Conservation (phyloP, 1,140 invertebrate species). For the Leptinotarsa texana region DNA sequence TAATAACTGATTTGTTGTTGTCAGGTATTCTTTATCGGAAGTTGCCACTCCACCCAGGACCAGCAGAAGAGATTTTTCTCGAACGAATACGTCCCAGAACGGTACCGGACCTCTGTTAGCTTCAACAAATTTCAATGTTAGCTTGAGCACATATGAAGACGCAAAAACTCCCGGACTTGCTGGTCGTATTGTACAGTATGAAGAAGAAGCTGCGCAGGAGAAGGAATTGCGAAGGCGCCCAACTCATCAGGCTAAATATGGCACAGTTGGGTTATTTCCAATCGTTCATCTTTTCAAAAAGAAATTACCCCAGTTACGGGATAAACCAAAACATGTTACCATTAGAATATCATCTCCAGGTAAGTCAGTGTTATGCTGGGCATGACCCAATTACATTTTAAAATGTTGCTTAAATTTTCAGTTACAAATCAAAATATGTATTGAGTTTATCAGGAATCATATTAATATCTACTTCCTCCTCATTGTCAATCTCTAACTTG, state of each 20-base stretch:
- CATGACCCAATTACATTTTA: too few relatives aligned
- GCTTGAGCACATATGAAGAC: conserved; percentile 54
- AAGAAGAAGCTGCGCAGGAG: conserved; percentile 47
- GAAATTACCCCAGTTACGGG: conserved; percentile 46
- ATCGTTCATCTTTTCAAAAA: conserved; percentile 49
- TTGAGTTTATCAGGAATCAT: too few relatives aligned
- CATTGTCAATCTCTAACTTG: too few relatives aligned
- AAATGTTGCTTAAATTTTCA: too few relatives aligned
- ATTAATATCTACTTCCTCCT: too few relatives aligned
- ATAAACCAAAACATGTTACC: conserved; percentile 47
- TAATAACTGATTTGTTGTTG: conserved; percentile 21
- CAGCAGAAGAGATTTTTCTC: conserved; percentile 15
- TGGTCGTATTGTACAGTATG: conserved; percentile 56
- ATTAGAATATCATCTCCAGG: conserved; percentile 56
- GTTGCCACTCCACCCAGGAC: conserved; percentile 29
- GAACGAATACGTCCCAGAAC: conserved; percentile 25
- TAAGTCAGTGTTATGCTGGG: conserved; percentile 32
- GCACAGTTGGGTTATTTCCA: conserved; percentile 52
- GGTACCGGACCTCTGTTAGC: conserved; percentile 45
- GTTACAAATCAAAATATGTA: too few relatives aligned
- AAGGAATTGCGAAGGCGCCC: conserved; percentile 14
- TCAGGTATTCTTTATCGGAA: conserved; percentile 45
- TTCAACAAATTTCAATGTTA: conserved; percentile 44
- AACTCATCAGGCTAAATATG: conserved; percentile 49
- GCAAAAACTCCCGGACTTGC: conserved; percentile 57